phyloP scores from a whole-genome alignment of 64 coral and sea anemone species.

The Stichodactyla helianthus region DNA sequence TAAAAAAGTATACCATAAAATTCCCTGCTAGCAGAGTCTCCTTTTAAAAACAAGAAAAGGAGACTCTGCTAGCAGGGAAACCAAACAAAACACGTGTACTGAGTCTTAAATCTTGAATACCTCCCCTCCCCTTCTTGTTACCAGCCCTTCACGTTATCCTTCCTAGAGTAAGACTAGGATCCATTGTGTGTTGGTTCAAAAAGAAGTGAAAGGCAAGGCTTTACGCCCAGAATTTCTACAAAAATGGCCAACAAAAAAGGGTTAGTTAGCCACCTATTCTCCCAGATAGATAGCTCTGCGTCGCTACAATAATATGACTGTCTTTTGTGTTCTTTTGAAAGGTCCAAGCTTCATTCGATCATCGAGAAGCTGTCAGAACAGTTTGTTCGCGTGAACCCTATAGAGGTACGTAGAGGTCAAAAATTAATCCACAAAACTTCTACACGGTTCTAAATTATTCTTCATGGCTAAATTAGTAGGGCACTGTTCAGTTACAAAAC shows the following conservation, averaged over 20 bases:
- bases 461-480: not conserved
- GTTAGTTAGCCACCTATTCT: not conserved
- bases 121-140: too few relatives aligned
- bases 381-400: not conserved
- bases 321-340: not conserved
- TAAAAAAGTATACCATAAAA: too few relatives aligned
- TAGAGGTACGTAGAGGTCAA: not conserved
- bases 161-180: too few relatives aligned
- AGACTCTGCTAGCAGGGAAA: too few relatives aligned
- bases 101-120: too few relatives aligned
- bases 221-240: not conserved
- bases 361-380: slow-evolving; percentile 27
- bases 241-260: slow-evolving; percentile 8
- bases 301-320: not conserved
- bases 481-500: not conserved
- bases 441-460: not conserved
- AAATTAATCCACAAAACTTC: not conserved
- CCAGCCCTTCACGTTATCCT: too few relatives aligned
- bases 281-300: not conserved
- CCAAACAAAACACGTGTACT: too few relatives aligned
- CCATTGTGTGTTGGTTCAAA: too few relatives aligned
- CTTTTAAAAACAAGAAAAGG: too few relatives aligned
- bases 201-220: not conserved
- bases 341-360: slow-evolving; percentile 22
- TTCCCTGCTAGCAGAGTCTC: too few relatives aligned